These are phyloP conservation scores for Kryptolebias ocellatus DNA, from an alignment of 2,797 vertebrate genomes.

Conservation along the genomic window DNA sequence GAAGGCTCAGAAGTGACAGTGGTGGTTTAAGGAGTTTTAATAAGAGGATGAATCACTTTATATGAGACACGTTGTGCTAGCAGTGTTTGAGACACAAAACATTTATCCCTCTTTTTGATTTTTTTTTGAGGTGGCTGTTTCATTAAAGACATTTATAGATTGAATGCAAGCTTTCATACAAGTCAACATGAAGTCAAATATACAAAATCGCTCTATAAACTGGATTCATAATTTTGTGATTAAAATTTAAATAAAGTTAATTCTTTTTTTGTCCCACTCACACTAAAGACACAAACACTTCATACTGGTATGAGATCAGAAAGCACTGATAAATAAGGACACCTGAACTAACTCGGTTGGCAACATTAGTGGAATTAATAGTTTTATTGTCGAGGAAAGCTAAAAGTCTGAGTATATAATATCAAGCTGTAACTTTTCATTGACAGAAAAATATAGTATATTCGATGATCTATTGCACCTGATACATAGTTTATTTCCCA, in stretches of 20 bases:
- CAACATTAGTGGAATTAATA: too few species aligned
- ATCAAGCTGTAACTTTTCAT: neutral
- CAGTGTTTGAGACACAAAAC: conserved; percentile 8
- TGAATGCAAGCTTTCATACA: neutral
- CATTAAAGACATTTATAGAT: neutral
- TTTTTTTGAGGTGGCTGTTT: neutral
- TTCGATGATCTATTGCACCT: neutral
- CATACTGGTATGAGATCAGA: too few species aligned
- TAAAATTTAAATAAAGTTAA: neutral
- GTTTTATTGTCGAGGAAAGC: too few species aligned
- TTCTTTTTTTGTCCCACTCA: neutral
- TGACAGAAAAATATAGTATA: neutral
- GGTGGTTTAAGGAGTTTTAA: conserved; percentile 15
- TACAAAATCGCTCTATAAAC: too few species aligned
- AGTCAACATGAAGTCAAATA: too few species aligned
- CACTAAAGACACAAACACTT: too few species aligned
- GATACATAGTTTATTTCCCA: neutral
- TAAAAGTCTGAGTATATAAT: neutral
- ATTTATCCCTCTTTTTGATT: neutral
- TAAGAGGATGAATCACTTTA: conserved; percentile 31
- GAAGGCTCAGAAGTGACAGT: conserved; percentile 29
- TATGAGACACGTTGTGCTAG: conserved; percentile 9
- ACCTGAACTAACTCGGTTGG: too few species aligned
- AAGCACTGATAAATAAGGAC: too few species aligned
- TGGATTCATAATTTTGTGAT: too few species aligned